These are phyloP conservation scores for Pseudorhombus dupliciocellatus DNA, from an alignment of 2,113 vertebrate species.

Conservation along the genomic window DNA sequence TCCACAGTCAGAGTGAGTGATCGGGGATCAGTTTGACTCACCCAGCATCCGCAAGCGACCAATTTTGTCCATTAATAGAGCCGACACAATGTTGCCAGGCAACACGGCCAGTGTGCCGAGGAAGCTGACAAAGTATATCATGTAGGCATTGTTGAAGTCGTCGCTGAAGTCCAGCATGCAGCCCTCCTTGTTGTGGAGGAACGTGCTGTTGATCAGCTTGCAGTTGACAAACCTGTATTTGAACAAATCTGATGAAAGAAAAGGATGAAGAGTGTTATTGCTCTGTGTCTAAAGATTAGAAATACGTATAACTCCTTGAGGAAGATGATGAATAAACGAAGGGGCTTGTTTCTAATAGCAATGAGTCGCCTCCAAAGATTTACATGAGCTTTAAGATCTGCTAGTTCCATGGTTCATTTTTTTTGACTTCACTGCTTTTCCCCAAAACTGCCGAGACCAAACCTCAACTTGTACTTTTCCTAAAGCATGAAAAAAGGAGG, in stretches of 20 bases:
- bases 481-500: conserved; percentile 5
- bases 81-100: conserved; percentile 95
- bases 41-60: conserved; percentile 96
- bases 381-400: too few relatives aligned
- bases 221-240: conserved; percentile 94
- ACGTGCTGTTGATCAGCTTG: conserved; percentile 92
- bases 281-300: neutral
- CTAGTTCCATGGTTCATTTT: too few relatives aligned
- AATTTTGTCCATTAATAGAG: conserved; percentile 98
- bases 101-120: conserved; percentile 93
- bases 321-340: neutral
- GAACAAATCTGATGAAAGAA: conserved; percentile 86
- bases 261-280: neutral
- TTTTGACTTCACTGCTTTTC: too few relatives aligned
- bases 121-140: conserved; percentile 99
- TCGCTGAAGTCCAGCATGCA: conserved; percentile 96
- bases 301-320: neutral
- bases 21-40: conserved; percentile 63
- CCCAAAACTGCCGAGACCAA: too few relatives aligned
- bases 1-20: neutral
- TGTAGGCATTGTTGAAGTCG: conserved; percentile 95
- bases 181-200: conserved; percentile 96
- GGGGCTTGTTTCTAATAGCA: neutral
- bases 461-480: neutral
- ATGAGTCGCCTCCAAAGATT: too few relatives aligned